These are phyloP conservation scores for Ammodytes dubius DNA, from an alignment of 2,113 vertebrate species.

Conservation along the genomic window DNA sequence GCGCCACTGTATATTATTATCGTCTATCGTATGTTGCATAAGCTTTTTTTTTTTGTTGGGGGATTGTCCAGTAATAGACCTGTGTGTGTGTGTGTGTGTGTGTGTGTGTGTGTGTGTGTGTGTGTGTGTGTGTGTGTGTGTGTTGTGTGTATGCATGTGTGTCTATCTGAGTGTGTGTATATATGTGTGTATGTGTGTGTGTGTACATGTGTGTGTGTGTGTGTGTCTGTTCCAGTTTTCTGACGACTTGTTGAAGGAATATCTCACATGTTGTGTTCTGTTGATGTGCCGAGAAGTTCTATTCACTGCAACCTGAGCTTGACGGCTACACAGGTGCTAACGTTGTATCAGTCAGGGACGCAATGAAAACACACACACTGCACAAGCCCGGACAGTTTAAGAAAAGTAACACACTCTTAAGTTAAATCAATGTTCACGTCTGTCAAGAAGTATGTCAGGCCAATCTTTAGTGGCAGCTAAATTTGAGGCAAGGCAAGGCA, in stretches of 20 bases:
- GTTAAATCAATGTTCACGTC: neutral
- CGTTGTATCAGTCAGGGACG: neutral
- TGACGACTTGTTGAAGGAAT: conserved; percentile 4
- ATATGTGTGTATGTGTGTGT: conserved; percentile 7
- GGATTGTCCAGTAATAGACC: neutral
- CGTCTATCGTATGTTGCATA: conserved; percentile 60
- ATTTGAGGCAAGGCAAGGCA: too few species aligned
- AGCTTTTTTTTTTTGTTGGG: conserved; percentile 53
- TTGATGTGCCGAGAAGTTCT: neutral
- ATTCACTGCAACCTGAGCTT: conserved; percentile 48
- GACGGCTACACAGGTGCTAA: conserved; percentile 34
- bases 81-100: conserved; percentile 3
- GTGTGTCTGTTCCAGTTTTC: conserved; percentile 1
- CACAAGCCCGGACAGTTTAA: neutral
- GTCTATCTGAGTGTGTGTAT: neutral
- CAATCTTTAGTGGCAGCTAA: too few species aligned
- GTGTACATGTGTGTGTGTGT: neutral
- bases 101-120: neutral
- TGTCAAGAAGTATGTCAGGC: too few species aligned
- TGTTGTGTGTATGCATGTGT: neutral
- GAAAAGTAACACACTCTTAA: too few species aligned
- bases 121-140: neutral
- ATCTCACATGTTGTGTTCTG: conserved; percentile 7
- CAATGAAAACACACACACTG: neutral
- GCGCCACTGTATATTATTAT: conserved; percentile 37